A percentile compares a stretch with the other conserved stretches of the same genome.
Conservation (phyloP, 2,888 invertebrate species). For the Leptopilina syphax region DNA sequence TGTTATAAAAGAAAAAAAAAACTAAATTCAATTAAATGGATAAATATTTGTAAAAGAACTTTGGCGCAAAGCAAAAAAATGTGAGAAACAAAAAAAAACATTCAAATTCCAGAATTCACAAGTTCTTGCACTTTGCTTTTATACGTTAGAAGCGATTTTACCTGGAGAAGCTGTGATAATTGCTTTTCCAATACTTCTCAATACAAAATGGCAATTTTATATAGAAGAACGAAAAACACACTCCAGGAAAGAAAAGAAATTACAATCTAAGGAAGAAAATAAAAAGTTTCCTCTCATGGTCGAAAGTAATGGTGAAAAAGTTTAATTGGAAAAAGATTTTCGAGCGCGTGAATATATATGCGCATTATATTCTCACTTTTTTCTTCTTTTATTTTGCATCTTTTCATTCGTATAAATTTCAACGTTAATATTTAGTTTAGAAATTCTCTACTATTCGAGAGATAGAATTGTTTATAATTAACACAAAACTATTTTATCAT, state of each 20-base stretch:
- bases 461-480: too few relatives aligned
- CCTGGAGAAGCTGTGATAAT: slow-evolving; percentile 42
- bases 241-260: slow-evolving; percentile 9
- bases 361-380: too few relatives aligned
- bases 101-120: background rate
- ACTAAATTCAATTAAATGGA: too few relatives aligned
- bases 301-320: background rate
- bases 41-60: too few relatives aligned
- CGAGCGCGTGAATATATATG: background rate
- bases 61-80: too few relatives aligned
- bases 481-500: too few relatives aligned
- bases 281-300: slow-evolving; percentile 5
- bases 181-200: slow-evolving; percentile 43
- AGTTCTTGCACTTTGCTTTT: background rate
- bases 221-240: background rate
- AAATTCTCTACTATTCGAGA: too few relatives aligned
- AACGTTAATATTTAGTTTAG: too few relatives aligned
- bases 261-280: slow-evolving; percentile 11
- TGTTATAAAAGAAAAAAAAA: too few relatives aligned
- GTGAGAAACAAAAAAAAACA: too few relatives aligned
- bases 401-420: too few relatives aligned
- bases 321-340: slow-evolving; percentile 17
- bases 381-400: too few relatives aligned
- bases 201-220: slow-evolving; percentile 13
- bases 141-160: background rate